Evolutionary conservation across 2,113 vertebrate species (phyloP).

Genomic region (Pseudois nayaur): DNA sequence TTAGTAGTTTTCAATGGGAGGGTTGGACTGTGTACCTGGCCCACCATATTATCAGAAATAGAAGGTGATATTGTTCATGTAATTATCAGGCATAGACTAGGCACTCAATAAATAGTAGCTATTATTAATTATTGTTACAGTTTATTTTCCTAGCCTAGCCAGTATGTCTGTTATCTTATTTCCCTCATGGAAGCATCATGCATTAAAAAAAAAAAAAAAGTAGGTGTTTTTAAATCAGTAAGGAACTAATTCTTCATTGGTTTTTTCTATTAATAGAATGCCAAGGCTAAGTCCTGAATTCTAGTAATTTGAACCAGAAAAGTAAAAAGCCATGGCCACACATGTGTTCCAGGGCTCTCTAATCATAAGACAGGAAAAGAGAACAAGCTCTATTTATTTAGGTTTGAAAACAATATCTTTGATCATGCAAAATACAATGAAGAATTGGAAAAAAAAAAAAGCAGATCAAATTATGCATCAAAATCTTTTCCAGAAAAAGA

Average conservation of each 20-base stretch:
- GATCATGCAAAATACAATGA: neutral
- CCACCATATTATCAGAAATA: neutral
- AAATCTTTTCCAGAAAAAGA: slow-evolving; percentile 30
- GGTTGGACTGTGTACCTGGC: neutral
- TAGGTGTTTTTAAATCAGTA: neutral
- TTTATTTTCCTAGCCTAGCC: neutral
- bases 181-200: neutral
- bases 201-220: neutral
- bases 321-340: neutral
- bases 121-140: neutral
- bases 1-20: neutral
- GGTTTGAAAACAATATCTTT: slow-evolving; percentile 29
- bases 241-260: neutral
- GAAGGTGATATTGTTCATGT: neutral
- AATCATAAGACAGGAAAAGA: slow-evolving; percentile 26
- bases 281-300: slow-evolving; percentile 30
- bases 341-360: slow-evolving; percentile 21
- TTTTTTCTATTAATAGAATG: slow-evolving; percentile 42
- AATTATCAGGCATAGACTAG: neutral
- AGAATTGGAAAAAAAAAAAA: neutral
- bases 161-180: neutral
- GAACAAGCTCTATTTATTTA: slow-evolving; percentile 27
- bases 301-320: slow-evolving; percentile 54
- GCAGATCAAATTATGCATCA: neutral
- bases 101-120: neutral